Base-by-base conservation (phyloP, 2,888 invertebrate species). In the Heterodera filipjevi region DNA sequence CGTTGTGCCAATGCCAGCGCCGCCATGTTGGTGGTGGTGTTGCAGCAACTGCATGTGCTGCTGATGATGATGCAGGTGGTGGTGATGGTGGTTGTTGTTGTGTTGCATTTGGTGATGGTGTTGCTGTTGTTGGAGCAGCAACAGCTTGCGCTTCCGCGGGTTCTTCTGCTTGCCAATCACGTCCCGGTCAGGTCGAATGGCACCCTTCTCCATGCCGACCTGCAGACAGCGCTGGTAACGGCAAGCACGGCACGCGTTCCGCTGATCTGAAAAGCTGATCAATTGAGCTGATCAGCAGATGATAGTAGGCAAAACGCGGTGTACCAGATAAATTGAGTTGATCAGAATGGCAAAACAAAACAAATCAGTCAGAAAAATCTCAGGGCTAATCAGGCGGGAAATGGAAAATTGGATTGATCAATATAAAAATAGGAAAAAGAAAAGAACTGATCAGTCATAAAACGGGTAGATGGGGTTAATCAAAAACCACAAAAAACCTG, bases 91-190 rank as follows among this genome's bases (percentile, higher is more conserved):
- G 14, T 49, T 30, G 19, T 64, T 22, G 12, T n/a, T 22, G n/a
- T 39, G 30, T 16, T 64, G 39, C 2, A 8, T 22, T 64, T 39
- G 30, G 32, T 66, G 30, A 19, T 75, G 44, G 27, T 75, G 64
- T 64, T 39, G 30, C 33, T 74, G 59, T 35, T 71, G 71, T 49
- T 74, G 74, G 6, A 32, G 59, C 44, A 32, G 66, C 27, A 75
- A 35, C 68, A 86, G 77, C 78, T 87, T 87, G 76, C 86, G 83
- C 76, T 86, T 83, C 27, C 88, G 81, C 33, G 88, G 88, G 78
- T 88, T 88, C 80, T 89, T 87, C 81, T 88, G 88, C 79, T 88
- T 88, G 6, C 88, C 88, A 74, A 88, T 88, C 75, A 88, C 81
- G 80, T 88, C 88, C 1, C 88, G 82, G 72, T 88, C 88, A 3